Base-by-base conservation (phyloP, 2,797 vertebrate species). In the Sebastes steindachneri region DNA sequence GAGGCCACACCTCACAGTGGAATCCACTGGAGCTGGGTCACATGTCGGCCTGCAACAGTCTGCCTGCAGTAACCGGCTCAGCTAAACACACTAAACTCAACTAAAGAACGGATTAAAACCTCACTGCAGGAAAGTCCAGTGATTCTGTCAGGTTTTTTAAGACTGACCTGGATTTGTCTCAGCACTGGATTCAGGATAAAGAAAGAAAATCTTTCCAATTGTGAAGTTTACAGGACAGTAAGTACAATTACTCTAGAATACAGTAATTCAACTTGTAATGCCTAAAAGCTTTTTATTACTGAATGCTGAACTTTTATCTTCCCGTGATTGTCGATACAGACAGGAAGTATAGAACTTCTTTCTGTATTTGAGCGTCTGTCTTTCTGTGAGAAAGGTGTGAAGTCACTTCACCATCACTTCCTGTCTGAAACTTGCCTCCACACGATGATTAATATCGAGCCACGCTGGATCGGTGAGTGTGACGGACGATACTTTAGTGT, bases 1-100 rank as follows among this genome's bases (percentile, higher is more conserved):
- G 74, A 75, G 82, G 92, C 93, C 95, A 95, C 95, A 94, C 96
- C 96, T 89, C 88, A 7, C 82, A 77, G 83, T 92, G 95, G 95
- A 96, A 96, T 96, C 91, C 80, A 14, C 91, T 89, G 86, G 68
- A 86, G 84, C 85, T 58, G 53, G 89, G 90, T 95, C 93, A 93
- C 94, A 94, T 94, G 93, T 75, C 62, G 3, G 65, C 69, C 57
- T 62, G 73, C n/a, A 70, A 23, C 57, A 63, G 2, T 72, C 7
- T 26, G 21, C 1, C 23, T 57, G 19, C n/a, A 53, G n/a, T 53
- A n/a, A n/a, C 51, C 19, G 9, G 51, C 51, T 53, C 19, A 53
- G n/a, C 51, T 10, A 53, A 53, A 53, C 51, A 53, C 19, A n/a
- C 8, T 53, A 53, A 53, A 53, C 51, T 51, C 9, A 53, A 21